phyloP scores from a whole-genome alignment of 2,113 vertebrate genomes.

The mouse (Mus musculus) region GRCm39 chr3:136475001-136475500 shows the following conservation, averaged over 20 bases:
- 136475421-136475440: not conserved
- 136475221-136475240: constrained; percentile 3
- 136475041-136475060: not conserved
- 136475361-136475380: not conserved
- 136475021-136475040: not conserved
- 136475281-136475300: constrained; percentile 18
- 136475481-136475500: not conserved
- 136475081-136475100: no score
- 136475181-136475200: constrained; percentile 12
- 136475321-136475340: not conserved
- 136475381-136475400: not conserved
- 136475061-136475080: not conserved
- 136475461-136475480: not conserved
- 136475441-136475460: not conserved
- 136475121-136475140: not conserved
- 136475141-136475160: constrained; percentile 5
- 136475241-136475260: not conserved
- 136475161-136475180: constrained; percentile 22
- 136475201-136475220: constrained; percentile 50
- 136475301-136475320: constrained; percentile 2
- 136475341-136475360: not conserved
- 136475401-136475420: constrained; percentile 15
- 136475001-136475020: not conserved
- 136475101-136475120: not conserved
- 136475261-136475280: not conserved